Base-by-base conservation (phyloP, 2,113 vertebrate genomes). In the human region DNA sequence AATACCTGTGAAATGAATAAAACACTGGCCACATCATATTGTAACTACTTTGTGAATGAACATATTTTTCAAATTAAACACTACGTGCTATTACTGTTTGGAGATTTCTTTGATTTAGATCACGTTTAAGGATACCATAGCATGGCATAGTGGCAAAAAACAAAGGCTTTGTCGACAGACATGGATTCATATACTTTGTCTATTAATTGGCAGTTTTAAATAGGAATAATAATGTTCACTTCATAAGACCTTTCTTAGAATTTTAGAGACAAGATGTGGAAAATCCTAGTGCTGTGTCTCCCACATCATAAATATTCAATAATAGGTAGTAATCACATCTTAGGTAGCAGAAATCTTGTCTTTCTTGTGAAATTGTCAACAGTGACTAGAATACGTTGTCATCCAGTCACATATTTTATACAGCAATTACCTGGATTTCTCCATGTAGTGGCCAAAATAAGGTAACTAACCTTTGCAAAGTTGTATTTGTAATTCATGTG, bases 281-380 rank as follows among this genome's bases (percentile, higher is more conserved):
- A 92, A 92, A 92, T 55, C 16, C 30, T 45, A 93, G 7, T 23
- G 20, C 50, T 73, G 12, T 64, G 17, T 32, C 14, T 79, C 30
- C 11, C 14, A 96, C 40, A 89, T 72, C 57, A n/a, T 25, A 95
- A 87, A 89, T 94, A 89, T 85, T 82, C 6, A 27, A 76, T 81
- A 89, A 17, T 82, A 48, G 61, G 8, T 89, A 68, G 23, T 61
- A 52, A 80, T 68, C 81, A n/a, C 38, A 38, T 27, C 78, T 6
- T 61, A 75, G 30, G 79, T 40, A 91, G 11, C 12, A 75, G 40
- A 22, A 90, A 89, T 85, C 6, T 73, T 90, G 25, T 61, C 8
- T 72, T 84, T 50, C 45, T 45, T 27, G 43, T 57, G 76, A 79
- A 86, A 50, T 50, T 93, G 20, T 90, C 45, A 73, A 38, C 22